phyloP scores from a whole-genome alignment of 2,797 vertebrate genomes.

The Pantherophis alleghaniensis region DNA sequence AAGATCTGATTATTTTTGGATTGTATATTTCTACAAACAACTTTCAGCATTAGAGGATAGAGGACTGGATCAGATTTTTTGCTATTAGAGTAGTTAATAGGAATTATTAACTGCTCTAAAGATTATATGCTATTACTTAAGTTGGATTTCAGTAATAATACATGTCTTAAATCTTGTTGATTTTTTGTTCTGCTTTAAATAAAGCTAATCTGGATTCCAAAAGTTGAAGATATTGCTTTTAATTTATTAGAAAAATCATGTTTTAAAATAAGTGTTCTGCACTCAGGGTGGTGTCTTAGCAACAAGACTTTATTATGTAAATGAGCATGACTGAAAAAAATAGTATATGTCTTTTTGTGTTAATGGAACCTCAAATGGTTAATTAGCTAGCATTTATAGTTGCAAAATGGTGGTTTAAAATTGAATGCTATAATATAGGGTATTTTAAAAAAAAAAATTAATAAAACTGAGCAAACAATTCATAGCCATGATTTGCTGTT shows the following conservation, averaged over 20 bases:
- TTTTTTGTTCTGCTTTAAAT: background rate
- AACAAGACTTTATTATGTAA: background rate
- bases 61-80: background rate
- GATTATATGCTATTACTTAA: background rate
- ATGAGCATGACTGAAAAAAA: slow-evolving; percentile 20
- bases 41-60: background rate
- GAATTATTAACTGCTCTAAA: background rate
- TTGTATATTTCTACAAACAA: background rate
- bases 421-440: background rate
- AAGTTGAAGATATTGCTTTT: background rate
- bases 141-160: background rate
- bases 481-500: background rate
- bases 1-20: background rate
- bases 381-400: slow-evolving; percentile 28
- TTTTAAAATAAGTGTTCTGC: slow-evolving; percentile 8
- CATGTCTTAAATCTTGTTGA: background rate
- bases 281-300: background rate
- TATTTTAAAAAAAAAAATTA: slow-evolving; percentile 33
- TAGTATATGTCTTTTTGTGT: background rate
- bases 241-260: background rate
- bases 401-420: slow-evolving; percentile 44
- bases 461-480: background rate
- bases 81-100: background rate
- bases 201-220: background rate
- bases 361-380: slow-evolving; percentile 26